Evolutionary conservation across 2,113 vertebrate species (phyloP), one percentile per base, ranked within the genome.

Genomic region (Spilogale gracilis): DNA sequence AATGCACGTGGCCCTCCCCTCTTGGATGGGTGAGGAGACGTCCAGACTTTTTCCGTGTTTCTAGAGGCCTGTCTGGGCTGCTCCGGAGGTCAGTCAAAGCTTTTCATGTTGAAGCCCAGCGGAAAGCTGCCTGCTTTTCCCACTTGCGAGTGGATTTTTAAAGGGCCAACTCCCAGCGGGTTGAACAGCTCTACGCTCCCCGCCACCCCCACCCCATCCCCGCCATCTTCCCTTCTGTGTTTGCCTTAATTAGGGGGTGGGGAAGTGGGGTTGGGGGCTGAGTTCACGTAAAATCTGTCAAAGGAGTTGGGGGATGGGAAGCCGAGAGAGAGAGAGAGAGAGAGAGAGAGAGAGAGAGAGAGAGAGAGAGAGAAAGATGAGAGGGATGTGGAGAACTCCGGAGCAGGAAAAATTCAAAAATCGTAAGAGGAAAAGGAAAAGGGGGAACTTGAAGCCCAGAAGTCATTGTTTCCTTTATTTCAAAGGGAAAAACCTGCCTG

Each of bases 381-480:
- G 56, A 18, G 17, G 18, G 17, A 56, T 21, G 18, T 91, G 95
- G 81, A 94, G 87, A 32, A 92, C 81, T 65, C 63, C 30, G 23
- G 88, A 20, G 13, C 73, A 91, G 91, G 85, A 96, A 97, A 97
- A 96, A 96, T 74, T 83, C 27, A 95, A 93, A 96, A 90, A 97
- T 98, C 54, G 96, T 98, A 79, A 98, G 97, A 97, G 61, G 94
- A 65, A 98, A 97, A 97, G 61, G 94, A 65, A 95, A 97, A 94
- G 96, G 96, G 91, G 96, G 93, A 97, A 98, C 89, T 78, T 96
- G 94, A 98, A 99, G 97, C 96, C 96, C 96, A 97, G 97, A 97
- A 98, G 98, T 98, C 98, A 99, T 99, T 99, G 99, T 99, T 97
- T 98, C 98, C 97, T 97, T 98, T 97, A 94, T 99, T 99, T 99